Evolutionary conservation across 92 coral and sea anemone genomes (phyloP).

Genomic region (Porites lobata): DNA sequence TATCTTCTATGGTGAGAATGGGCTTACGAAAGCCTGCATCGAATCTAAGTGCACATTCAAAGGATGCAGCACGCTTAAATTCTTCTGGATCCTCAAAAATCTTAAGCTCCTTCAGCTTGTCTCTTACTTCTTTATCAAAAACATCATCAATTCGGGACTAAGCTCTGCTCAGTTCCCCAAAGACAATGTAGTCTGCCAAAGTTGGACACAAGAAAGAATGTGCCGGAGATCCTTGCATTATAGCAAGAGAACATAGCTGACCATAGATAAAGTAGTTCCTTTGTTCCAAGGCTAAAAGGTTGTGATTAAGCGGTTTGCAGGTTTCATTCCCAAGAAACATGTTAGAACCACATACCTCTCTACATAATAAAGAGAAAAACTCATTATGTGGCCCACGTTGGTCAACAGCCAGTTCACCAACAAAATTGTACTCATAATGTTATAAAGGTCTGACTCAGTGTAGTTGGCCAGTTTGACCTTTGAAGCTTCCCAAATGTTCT

Average conservation of each 20-base stretch:
- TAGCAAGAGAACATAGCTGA: constrained; percentile 54
- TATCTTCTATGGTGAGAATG: constrained; percentile 63
- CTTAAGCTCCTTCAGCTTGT: constrained; percentile 58
- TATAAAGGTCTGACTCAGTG: constrained; percentile 41
- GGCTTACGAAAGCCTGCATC: constrained; percentile 64
- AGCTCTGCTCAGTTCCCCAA: constrained; percentile 50
- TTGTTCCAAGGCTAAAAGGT: constrained; percentile 55
- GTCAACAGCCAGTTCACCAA: constrained; percentile 70
- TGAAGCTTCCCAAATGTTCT: constrained; percentile 66
- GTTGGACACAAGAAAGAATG: constrained; percentile 65
- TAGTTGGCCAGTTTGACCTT: constrained; percentile 51
- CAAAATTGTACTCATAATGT: constrained; percentile 60
- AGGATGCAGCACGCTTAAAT: constrained; percentile 71
- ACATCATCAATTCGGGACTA: constrained; percentile 60
- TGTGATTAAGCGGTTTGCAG: constrained; percentile 57
- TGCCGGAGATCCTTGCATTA: constrained; percentile 60
- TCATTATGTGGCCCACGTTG: constrained; percentile 73
- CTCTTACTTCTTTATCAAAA: constrained; percentile 55
- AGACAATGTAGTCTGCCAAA: constrained; percentile 68
- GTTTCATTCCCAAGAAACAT: constrained; percentile 55
- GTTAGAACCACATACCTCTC: constrained; percentile 47
- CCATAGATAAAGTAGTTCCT: constrained; percentile 60
- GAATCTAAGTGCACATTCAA: constrained; percentile 57
- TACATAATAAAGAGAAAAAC: constrained; percentile 61
- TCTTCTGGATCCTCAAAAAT: constrained; percentile 54